phyloP scores from a whole-genome alignment of 2,113 vertebrate genomes.

The Saimiri boliviensis region DNA sequence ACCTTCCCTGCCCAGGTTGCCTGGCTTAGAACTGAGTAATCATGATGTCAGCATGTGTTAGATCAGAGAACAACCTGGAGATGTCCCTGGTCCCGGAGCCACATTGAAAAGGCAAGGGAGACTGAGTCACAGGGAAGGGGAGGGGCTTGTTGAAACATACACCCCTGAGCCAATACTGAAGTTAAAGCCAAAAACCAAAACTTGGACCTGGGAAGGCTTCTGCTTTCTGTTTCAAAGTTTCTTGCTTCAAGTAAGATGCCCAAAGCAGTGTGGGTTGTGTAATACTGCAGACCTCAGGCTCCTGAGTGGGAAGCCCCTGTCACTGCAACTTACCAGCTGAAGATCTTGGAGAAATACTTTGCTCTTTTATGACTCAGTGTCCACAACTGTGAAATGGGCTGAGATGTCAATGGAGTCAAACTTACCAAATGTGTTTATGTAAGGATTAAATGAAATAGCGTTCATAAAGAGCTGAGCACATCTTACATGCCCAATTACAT shows the following conservation, averaged over 20 bases:
- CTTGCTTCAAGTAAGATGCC: neutral
- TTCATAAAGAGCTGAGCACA: neutral
- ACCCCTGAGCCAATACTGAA: no score
- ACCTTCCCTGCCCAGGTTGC: neutral
- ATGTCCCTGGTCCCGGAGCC: neutral
- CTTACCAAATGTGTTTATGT: neutral
- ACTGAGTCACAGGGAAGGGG: neutral
- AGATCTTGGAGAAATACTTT: neutral
- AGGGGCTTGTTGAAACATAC: neutral
- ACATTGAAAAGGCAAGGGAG: neutral
- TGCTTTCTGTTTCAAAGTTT: neutral
- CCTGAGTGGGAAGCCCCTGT: no score
- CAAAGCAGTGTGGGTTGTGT: neutral
- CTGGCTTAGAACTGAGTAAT: neutral
- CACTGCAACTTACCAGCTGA: neutral
- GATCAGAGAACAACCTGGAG: no score
- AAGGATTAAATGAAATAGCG: neutral
- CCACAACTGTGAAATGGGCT: neutral
- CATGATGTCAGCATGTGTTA: neutral
- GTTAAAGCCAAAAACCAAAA: neutral
- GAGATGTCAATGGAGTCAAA: neutral
- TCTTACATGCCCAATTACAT: neutral
- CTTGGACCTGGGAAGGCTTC: neutral
- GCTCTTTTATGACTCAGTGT: neutral
- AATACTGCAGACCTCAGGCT: no score